Evolutionary conservation across 2,888 invertebrate genomes (phyloP), one percentile per base, ranked within the genome.

Genomic region (Heliconius ismenius): DNA sequence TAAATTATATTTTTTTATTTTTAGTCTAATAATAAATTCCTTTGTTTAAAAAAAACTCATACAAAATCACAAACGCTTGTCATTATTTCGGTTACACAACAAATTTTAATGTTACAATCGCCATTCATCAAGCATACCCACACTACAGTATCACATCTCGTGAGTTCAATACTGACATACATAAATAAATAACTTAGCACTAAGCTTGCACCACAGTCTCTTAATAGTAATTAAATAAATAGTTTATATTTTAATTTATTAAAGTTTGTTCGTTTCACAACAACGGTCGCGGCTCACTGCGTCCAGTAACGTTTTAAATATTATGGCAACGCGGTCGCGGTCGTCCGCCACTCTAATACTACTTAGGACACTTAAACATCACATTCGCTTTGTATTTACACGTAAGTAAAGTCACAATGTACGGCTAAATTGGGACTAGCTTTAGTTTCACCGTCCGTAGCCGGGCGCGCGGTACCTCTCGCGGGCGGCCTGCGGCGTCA

Each of bases 401-500:
- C 89, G 82, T 84, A 93, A 89, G 82, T 84, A 82, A 79, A 89
- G 89, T 87, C 88, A 86, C 86, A 54, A 69, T 80, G 15, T 67
- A 81, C 85, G 82, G 84, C 86, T 86, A 86, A 84, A 90, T 89
- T 90, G 89, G 90, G 94, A 93, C 94, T 93, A 93, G 91, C 90
- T 92, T 92, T 91, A 92, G 92, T 92, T 90, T 92, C 90, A 93
- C 89, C 93, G 91, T 84, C 93, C 92, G 89, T 91, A 92, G 80
- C 89, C 91, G 82, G 90, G 89, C 81, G 89, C 75, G 76, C 93
- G 85, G 86, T 91, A 92, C 82, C 67, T 67, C 39, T 67, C 94
- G 84, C 88, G 89, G 60, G 88, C 88, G 70, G 86, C 94, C 84
- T 96, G 96, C 4, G 97, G 97, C 76, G 97, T 97, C 78, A 97